Evolutionary conservation across 2,888 invertebrate genomes (phyloP).

Genomic region (Mythimna ferrago): DNA sequence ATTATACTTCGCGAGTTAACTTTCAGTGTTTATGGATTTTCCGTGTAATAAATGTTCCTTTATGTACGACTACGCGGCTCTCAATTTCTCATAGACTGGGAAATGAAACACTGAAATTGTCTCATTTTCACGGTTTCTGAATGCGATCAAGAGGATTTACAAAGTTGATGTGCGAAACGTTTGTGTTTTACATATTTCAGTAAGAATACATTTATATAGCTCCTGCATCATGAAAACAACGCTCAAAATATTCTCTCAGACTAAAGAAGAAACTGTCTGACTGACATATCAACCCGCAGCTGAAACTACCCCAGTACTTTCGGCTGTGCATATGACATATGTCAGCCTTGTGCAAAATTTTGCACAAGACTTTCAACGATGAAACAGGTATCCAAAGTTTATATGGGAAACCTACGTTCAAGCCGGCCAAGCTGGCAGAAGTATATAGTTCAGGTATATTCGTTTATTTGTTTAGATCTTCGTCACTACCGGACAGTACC

Average conservation of each 20-base stretch:
- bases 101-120: conserved; percentile 6
- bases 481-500: too few species aligned
- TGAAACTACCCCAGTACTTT: too few species aligned
- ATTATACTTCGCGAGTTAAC: conserved; percentile 54
- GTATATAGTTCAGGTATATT: too few species aligned
- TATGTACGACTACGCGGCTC: conserved; percentile 8
- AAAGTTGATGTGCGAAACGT: background rate
- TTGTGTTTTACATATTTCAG: background rate
- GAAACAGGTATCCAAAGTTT: too few species aligned
- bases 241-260: background rate
- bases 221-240: background rate
- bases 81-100: conserved; percentile 4
- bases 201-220: background rate
- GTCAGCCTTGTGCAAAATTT: too few species aligned
- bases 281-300: too few species aligned
- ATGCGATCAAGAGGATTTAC: background rate
- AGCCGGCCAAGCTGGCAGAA: too few species aligned
- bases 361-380: too few species aligned
- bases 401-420: too few species aligned
- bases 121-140: background rate
- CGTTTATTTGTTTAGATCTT: too few species aligned
- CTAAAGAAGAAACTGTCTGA: too few species aligned
- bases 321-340: too few species aligned
- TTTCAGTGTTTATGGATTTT: conserved; percentile 48
- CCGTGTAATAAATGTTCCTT: conserved; percentile 34